Evolutionary conservation across 1,140 invertebrate genomes (phyloP), one percentile per base, ranked within the genome.

Genomic region (Coenobita brevimanus): DNA sequence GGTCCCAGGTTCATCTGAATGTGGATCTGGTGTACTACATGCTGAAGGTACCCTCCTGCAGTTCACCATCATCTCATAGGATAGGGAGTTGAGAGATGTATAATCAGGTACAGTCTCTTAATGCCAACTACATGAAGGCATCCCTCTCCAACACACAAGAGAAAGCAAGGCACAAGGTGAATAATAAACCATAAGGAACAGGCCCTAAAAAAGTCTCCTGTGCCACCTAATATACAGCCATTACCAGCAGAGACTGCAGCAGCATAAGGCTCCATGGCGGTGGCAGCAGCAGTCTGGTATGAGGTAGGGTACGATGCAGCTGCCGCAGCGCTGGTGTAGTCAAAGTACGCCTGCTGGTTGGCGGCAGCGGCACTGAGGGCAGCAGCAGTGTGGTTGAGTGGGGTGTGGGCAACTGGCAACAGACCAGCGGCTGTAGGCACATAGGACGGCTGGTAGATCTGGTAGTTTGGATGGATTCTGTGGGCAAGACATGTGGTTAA

Each of bases 381-480:
- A 33, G 82, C 82, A 41, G 82, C 82, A 24, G 71, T 38, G n/a
- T 38, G 80, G 71, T 85, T 85, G 54, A 85, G 27, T 21, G 46
- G 71, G 3, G 69, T 38, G 54, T 60, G 82, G 3, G 71, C 30
- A 21, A 85, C 43, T 15, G 71, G 82, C 36, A 85, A 54, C 43
- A 85, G 82, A 30, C 82, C 82, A 60, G 82, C 82, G n/a, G 82
- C 33, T 24, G 82, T 85, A 8, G 71, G 82, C 33, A 85, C 17
- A 54, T 85, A 85, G 50, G 82, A 85, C 36, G 54, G 82, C n/a
- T 78, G 82, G 69, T 78, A 76, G 33, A 76, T 64, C 67, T 33
- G 36, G 71, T 85, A 85, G 50, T 85, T 85, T 13, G 71, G 82
- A 33, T 85, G 82, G 15, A 85, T 33, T 21, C 82, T 85, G 82